These are phyloP conservation scores for Dendrolimus houi DNA, from an alignment of 2,888 invertebrate species.

Conservation along the genomic window DNA sequence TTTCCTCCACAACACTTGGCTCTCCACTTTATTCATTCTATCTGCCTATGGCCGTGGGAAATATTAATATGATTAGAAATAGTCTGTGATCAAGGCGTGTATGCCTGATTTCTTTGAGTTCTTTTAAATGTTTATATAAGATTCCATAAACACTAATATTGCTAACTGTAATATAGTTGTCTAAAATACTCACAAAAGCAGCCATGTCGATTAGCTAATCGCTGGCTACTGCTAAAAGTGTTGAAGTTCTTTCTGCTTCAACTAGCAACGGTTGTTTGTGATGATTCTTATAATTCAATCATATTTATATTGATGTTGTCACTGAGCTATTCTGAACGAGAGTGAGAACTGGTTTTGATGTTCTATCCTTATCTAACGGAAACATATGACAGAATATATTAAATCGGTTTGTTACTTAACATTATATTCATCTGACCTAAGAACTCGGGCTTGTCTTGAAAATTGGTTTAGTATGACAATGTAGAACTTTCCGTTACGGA, in stretches of 20 bases:
- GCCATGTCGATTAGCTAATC: slow-evolving; percentile 71
- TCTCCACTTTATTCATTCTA: no score
- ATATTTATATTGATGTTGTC: slow-evolving; percentile 63
- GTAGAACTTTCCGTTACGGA: neutral
- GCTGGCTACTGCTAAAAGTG: slow-evolving; percentile 49
- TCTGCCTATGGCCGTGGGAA: no score
- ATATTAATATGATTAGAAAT: no score
- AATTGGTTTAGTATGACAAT: neutral
- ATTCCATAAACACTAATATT: no score
- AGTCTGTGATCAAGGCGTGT: no score
- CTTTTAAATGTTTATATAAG: no score
- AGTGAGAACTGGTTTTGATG: slow-evolving; percentile 47
- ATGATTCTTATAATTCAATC: slow-evolving; percentile 39
- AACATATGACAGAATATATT: slow-evolving; percentile 53
- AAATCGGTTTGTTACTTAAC: slow-evolving; percentile 52
- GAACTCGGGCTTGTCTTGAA: neutral
- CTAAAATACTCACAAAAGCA: slow-evolving; percentile 57
- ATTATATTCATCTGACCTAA: slow-evolving; percentile 1
- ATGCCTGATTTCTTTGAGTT: no score
- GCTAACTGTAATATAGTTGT: no score
- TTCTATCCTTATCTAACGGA: slow-evolving; percentile 63
- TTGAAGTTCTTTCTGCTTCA: slow-evolving; percentile 48
- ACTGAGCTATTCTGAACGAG: slow-evolving; percentile 34
- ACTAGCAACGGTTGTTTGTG: slow-evolving; percentile 64
- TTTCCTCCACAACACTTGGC: no score